Base-by-base conservation (phyloP, 2,888 invertebrate species). In the Nemapogon koenigi region DNA sequence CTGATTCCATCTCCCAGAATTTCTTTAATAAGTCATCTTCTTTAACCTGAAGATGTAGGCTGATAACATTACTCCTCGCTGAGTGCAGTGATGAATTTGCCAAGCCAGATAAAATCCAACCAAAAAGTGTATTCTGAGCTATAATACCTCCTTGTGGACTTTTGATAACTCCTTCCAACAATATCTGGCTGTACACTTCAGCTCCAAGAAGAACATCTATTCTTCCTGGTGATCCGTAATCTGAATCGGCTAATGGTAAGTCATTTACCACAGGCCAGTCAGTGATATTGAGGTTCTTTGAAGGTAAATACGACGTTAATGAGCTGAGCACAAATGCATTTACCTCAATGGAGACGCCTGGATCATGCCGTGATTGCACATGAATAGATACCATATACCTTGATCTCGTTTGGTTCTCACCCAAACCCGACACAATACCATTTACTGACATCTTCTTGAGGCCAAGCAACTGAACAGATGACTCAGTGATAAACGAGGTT, bases 341-440 rank as follows among this genome's bases (percentile, higher is more conserved):
- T 13, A 45, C 41, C 14, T 28, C 33, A 16, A 47, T 16, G 10
- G 27, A 16, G 28, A 40, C 38, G 8, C 37, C 14, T 7, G 45
- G 35, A 38, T 43, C 29, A 26, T 35, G 40, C 16, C 41, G 35
- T 35, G 44, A 46, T 25, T 38, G 37, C 10, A 45, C 15, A 27
- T 43, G 42, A 4, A 47, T 31, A 33, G 36, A 26, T 6, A 45
- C 47, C 17, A 43, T 31, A 14, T 31, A 43, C 16, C 35, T 43
- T 4, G 39, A 40, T 3, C 29, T 22, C 4, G 28, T 19, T 30
- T 40, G 31, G 33, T 40, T 42, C 4, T 47, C 42, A 10, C 47
- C 49, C 4, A 51, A 10, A 4, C 48, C 47, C 25, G 47, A 44
- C 26, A 48, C 43, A 15, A 25, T n/a, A 28, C 48, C 46, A 38